A percentile compares a stretch with the other conserved stretches of the same genome.
phyloP scores from a whole-genome alignment of 2,113 vertebrate species.

The Grus americana region DNA sequence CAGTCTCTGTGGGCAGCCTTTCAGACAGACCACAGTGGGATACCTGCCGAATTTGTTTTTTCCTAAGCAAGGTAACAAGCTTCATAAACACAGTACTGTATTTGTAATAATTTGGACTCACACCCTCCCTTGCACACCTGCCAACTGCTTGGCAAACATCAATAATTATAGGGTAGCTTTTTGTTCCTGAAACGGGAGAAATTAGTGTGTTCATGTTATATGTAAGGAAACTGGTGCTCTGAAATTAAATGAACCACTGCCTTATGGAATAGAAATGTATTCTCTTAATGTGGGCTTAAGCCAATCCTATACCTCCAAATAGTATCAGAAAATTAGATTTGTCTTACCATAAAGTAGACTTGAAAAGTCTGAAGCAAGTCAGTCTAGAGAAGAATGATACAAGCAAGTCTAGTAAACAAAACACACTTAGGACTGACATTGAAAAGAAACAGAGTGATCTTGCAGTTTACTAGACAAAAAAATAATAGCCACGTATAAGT shows the following conservation, averaged over 20 bases:
- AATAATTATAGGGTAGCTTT: background rate
- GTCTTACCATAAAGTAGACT: background rate
- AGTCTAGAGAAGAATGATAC: background rate
- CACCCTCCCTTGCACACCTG: background rate
- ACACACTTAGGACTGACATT: background rate
- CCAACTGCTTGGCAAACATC: background rate
- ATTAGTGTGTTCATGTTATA: background rate
- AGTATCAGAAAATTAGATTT: background rate
- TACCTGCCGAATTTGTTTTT: background rate
- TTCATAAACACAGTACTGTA: background rate
- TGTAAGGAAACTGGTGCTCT: background rate
- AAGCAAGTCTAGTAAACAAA: background rate
- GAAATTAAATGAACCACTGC: background rate
- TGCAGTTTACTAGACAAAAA: background rate
- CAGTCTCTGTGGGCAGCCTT: background rate
- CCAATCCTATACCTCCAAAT: background rate
- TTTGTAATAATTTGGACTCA: background rate
- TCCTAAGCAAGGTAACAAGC: background rate
- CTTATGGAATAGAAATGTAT: background rate
- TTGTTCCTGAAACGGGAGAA: background rate
- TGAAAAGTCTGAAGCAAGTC: background rate
- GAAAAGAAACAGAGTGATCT: background rate
- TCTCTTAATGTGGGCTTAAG: background rate
- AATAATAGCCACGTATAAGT: background rate
- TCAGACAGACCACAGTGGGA: background rate